A percentile compares a stretch with the other conserved stretches of the same genome.
phyloP scores from a whole-genome alignment of 1,140 invertebrate species.

The Apis mellifera region DNA sequence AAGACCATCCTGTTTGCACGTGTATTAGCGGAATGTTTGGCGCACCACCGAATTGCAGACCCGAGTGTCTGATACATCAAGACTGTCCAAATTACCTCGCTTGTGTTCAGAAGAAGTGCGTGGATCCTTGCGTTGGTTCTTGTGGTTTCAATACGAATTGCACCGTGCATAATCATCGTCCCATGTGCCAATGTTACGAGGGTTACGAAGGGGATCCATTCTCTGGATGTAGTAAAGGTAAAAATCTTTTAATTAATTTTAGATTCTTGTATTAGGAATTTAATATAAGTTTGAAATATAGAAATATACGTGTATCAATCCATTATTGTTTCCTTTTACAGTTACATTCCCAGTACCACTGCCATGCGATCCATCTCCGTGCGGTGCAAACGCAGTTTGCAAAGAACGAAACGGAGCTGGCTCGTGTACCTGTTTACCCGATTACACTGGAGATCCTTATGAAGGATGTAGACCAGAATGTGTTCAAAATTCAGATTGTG shows the following conservation, averaged over 20 bases:
- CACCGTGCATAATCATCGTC: conserved; percentile 88
- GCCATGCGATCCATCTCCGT: conserved; percentile 91
- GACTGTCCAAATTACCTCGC: conserved; percentile 90
- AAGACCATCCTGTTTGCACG: conserved; percentile 87
- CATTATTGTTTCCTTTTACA: neutral
- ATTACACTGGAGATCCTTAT: conserved; percentile 92
- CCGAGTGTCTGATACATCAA: conserved; percentile 89
- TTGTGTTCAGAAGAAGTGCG: conserved; percentile 89
- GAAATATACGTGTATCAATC: neutral
- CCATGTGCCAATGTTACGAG: conserved; percentile 88
- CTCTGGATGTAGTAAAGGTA: conserved; percentile 88
- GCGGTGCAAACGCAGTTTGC: conserved; percentile 91
- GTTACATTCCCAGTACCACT: conserved; percentile 70
- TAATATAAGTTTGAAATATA: neutral
- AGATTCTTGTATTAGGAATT: neutral
- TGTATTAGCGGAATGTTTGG: conserved; percentile 91
- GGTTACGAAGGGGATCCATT: conserved; percentile 92
- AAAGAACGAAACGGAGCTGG: conserved; percentile 89
- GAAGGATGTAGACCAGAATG: conserved; percentile 90
- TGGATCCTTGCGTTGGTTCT: conserved; percentile 91
- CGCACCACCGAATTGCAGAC: conserved; percentile 90
- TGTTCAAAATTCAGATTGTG: conserved; percentile 90
- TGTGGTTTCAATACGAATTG: conserved; percentile 92
- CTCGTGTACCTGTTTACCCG: conserved; percentile 89
- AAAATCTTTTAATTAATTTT: conserved; percentile 21